Evolutionary conservation across 2,113 vertebrate species (phyloP), one percentile per base, ranked within the genome.

Genomic region (Hystrix cristata): DNA sequence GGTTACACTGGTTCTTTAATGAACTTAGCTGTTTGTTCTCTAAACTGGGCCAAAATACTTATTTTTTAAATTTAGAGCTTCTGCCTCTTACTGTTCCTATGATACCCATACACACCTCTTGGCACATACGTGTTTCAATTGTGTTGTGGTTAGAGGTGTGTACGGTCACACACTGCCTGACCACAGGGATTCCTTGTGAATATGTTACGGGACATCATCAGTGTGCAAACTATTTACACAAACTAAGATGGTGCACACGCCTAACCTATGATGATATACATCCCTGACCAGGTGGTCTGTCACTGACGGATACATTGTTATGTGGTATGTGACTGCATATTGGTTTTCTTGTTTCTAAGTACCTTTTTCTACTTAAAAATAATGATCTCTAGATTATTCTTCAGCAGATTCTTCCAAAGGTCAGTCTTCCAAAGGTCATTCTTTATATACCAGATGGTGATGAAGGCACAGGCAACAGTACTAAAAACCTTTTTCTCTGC

Each of bases 281-380:
- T 21, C 64, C 12, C 69, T 0, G 12, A 25, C 12, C n/a, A 53
- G 23, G 46, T 23, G 6, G 29, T 67, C 55, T 3, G 5, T 51
- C 14, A 4, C 5, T n/a, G 27, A 67, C 11, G 5, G 29, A 18
- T 29, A 25, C 59, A 25, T 31, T 46, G 51, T 15, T 9, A 21
- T 43, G 69, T 19, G 69, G 25, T 29, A 0, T 43, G 34, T 51
- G 31, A 6, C 55, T 87, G 53, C 11, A 13, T n/a, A 31, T 27
- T 19, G 12, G 3, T 13, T 84, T 72, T 94, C n/a, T 55, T 96
- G 34, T 87, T 94, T 74, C 43, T 72, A 60, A 90, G 72, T 43
- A 48, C 57, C 12, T 80, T 82, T 86, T 95, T 46, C 62, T 92
- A 23, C 43, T 83, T 72, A 64, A 91, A 90, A 78, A 69, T 46